phyloP scores from a whole-genome alignment of 2,797 vertebrate species.

The Scarus forsteni region DNA sequence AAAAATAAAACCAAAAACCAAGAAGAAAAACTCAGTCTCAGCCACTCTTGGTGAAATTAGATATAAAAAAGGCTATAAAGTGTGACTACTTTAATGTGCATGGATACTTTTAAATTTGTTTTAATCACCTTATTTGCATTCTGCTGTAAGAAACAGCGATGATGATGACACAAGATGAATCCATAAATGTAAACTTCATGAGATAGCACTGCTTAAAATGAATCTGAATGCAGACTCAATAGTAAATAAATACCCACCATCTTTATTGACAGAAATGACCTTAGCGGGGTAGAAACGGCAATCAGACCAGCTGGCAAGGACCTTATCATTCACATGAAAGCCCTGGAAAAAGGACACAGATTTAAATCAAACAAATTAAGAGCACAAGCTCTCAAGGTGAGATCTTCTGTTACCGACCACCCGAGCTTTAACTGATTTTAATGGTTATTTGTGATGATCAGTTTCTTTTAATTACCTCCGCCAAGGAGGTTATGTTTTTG shows the following conservation, averaged over 20 bases:
- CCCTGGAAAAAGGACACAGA: constrained; percentile 77
- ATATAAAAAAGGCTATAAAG: no score
- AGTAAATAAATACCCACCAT: constrained; percentile 83
- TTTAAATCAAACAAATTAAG: neutral
- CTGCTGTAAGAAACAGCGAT: no score
- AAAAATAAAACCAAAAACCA: no score
- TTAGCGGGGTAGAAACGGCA: constrained; percentile 97
- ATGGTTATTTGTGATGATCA: neutral
- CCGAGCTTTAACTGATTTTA: neutral
- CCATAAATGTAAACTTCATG: neutral
- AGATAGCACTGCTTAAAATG: neutral
- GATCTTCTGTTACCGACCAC: neutral
- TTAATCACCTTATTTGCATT: neutral
- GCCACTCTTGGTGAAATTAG: no score
- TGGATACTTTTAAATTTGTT: neutral
- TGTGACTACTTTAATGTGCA: no score
- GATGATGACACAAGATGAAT: no score
- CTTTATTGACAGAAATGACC: constrained; percentile 94
- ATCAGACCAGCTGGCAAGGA: constrained; percentile 96
- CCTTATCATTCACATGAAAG: constrained; percentile 94
- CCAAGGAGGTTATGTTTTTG: no score
- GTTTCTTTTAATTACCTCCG: no score
- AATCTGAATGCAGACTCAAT: neutral
- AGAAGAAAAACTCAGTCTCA: no score
- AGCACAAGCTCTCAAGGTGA: neutral